A percentile compares a stretch with the other conserved stretches of the same genome.
phyloP scores from a whole-genome alignment of 2,888 invertebrate genomes.

The Tigriopus californicus region DNA sequence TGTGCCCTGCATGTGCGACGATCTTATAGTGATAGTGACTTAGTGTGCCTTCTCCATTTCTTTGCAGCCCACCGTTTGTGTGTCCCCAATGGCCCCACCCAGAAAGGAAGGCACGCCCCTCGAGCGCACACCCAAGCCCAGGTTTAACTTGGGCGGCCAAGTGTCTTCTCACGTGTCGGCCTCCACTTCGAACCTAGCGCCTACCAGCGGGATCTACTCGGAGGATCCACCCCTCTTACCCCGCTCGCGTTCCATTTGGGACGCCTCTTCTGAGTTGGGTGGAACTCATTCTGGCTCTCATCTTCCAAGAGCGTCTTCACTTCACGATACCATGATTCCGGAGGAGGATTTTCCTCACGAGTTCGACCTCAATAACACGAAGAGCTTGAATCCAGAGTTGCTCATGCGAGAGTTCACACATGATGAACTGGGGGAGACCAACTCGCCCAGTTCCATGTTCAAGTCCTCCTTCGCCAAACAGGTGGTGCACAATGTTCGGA shows the following conservation, averaged over 20 bases:
- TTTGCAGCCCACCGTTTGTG: no score
- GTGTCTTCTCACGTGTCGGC: background rate
- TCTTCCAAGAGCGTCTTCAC: no score
- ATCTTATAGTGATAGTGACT: no score
- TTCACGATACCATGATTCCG: no score
- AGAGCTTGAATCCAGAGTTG: conserved; percentile 1
- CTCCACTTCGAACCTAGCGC: background rate
- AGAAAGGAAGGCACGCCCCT: no score
- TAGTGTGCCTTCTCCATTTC: no score
- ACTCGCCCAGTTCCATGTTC: conserved; percentile 7
- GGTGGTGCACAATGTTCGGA: conserved; percentile 8
- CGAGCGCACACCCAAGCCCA: conserved; percentile 1
- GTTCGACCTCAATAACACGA: background rate
- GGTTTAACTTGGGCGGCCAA: conserved; percentile 4
- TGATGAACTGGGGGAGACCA: background rate
- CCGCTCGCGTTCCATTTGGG: background rate
- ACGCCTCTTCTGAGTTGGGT: background rate
- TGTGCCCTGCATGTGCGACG: no score
- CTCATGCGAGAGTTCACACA: conserved; percentile 9
- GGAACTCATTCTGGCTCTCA: no score
- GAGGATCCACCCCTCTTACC: background rate
- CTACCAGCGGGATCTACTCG: background rate
- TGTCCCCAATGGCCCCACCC: no score
- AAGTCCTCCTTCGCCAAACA: conserved; percentile 6
- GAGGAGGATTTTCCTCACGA: no score